Base-by-base conservation (phyloP, 2,888 invertebrate genomes). In the Lasius platythorax region DNA sequence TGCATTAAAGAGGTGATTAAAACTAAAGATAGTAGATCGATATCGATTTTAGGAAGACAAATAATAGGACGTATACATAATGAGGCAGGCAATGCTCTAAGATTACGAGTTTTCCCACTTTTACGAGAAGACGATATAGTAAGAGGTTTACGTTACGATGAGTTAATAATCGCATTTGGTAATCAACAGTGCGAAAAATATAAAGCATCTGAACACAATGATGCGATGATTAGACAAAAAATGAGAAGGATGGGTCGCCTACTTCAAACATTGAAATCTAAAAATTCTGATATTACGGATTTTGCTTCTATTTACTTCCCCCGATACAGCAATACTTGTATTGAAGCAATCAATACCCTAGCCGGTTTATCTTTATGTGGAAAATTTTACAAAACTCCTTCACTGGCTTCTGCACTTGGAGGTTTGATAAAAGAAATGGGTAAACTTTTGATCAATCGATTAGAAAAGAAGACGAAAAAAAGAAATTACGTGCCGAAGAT, bases 111-210 rank as follows among this genome's bases (percentile, higher is more conserved):
- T 18, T 63, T 63, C 8, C 33, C 63, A 18, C 12, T 63, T 33
- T 33, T 63, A 63, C 15, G 33, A 18, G 33, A 63, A 63, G 63
- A 63, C 2, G 18, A 18, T 63, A 33, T 33, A 30, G 30, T 56
- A 23, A 56, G n/a, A 23, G 8, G 33, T 18, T 8, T 63, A 33
- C 63, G 33, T 63, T 63, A 63, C 2, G 63, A 63, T 18, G 33
- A 63, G 8, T 33, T 63, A 63, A 33, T 63, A 63, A 63, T 63
- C 4, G 18, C 63, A 18, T 63, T 63, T 15, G 30, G 30, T 28
- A 15, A 61, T 61, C 61, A 61, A 28, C 61, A 61, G 11, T 61
- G 15, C 28, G 61, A 61, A 61, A 61, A 61, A 30, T 61, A 61
- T 61, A 61, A 61, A 61, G 11, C 30, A 30, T 61, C 63, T 33